Conservation (phyloP, 2,797 vertebrate species). For the Pitangus sulphuratus region DNA sequence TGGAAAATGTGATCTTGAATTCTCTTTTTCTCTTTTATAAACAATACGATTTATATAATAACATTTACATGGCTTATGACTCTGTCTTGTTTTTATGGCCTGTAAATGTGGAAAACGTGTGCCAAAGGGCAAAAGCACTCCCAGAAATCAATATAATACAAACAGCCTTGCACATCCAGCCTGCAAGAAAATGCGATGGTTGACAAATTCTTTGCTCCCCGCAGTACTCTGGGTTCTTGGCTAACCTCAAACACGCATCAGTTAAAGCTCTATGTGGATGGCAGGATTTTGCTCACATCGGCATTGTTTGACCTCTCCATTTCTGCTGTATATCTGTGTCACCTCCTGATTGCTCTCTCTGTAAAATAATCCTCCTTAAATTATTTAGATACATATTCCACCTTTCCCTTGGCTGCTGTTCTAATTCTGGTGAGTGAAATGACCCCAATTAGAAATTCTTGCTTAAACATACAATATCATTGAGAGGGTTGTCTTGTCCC, state of each 20-base stretch:
- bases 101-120: not conserved
- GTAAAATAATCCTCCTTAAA: constrained; percentile 66
- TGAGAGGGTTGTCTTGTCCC: not conserved
- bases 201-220: not conserved
- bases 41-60: not conserved
- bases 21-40: not conserved
- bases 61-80: not conserved
- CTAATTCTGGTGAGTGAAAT: constrained; percentile 44
- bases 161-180: not conserved
- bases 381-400: constrained; percentile 55
- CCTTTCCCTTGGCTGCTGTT: constrained; percentile 40
- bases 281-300: not conserved
- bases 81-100: not conserved
- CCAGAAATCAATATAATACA: not conserved
- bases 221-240: not conserved
- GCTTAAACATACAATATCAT: constrained; percentile 39
- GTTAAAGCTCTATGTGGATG: not conserved
- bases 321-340: constrained; percentile 40
- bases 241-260: not conserved
- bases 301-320: constrained; percentile 30
- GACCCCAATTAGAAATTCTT: constrained; percentile 67
- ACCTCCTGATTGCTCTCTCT: constrained; percentile 14
- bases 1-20: not conserved
- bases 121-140: constrained; percentile 18
- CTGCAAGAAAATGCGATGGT: not conserved